Base-by-base conservation (phyloP, 2,888 invertebrate species). In the Sinotaia quadrata region DNA sequence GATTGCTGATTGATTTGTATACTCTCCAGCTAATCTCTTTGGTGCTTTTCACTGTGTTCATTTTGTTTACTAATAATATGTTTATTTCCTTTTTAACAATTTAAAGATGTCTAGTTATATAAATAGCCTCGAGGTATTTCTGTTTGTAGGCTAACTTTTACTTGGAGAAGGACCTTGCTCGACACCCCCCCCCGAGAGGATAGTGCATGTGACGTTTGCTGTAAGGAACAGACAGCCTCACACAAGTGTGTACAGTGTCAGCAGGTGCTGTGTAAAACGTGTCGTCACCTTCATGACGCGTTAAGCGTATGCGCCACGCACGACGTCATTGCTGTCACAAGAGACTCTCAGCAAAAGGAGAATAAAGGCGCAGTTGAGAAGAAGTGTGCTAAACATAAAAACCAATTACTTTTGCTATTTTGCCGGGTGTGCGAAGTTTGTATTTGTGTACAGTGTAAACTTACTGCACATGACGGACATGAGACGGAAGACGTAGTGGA, bases 401-500 rank as follows among this genome's bases (percentile, higher is more conserved):
- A n/a, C n/a, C n/a, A n/a, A n/a, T n/a, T n/a, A n/a, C n/a, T n/a
- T n/a, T n/a, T n/a, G n/a, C n/a, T n/a, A n/a, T n/a, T n/a, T n/a
- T n/a, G n/a, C n/a, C n/a, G n/a, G n/a, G n/a, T n/a, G n/a, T 31
- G 2, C 8, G 44, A 60, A 37, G 10, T 8, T 10, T 47, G 27
- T 47, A 44, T 60, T 21, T 60, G 60, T 47, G 47, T 60, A n/a
- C 44, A 44, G 47, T 60, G 60, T 33, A 60, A 47, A 33, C 60
- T 60, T 44, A 60, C 60, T n/a, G 29, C 44, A 34, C 60, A 60
- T 27, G 60, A 60, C 10, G 60, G 47, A 21, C 60, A 60, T 21
- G 29, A 60, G 44, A 60, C 44, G n/a, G 60, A 60, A 33, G 60
- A 60, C 47, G 44, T 44, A 33, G 37, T 60, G n/a, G 60, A 60